Percentiles rank a stretch among this genome's conserved stretches.
Conservation (phyloP, 2,113 vertebrate species). For the Lophochroa leadbeateri region DNA sequence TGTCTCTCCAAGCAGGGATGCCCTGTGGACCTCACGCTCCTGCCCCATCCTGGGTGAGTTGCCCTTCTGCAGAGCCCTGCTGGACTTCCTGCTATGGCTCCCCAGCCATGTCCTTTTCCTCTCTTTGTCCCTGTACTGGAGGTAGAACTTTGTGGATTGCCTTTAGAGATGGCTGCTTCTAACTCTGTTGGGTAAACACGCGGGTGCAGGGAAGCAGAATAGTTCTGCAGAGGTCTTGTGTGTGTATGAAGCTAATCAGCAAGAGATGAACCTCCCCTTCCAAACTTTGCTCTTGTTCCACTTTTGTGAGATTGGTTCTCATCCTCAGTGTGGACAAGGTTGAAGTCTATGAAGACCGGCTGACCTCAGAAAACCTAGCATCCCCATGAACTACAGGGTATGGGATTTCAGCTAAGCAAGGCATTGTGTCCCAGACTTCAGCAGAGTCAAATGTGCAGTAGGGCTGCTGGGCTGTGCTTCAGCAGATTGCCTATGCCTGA, state of each 20-base stretch:
- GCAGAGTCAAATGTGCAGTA: background rate
- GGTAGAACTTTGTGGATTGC: background rate
- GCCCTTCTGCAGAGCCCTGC: background rate
- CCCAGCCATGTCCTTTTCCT: rapidly evolving
- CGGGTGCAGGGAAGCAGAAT: background rate
- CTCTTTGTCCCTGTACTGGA: background rate
- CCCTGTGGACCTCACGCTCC: rapidly evolving
- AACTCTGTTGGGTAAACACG: background rate
- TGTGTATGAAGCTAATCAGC: background rate
- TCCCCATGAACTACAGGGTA: background rate
- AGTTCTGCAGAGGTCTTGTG: background rate
- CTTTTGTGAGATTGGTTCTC: background rate
- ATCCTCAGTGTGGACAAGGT: background rate
- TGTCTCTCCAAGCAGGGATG: background rate
- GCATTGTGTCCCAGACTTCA: background rate
- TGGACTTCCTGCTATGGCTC: background rate
- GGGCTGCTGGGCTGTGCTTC: background rate
- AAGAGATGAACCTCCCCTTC: background rate
- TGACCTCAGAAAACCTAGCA: background rate
- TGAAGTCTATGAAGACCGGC: background rate
- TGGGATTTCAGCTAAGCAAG: background rate
- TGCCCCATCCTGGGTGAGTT: background rate
- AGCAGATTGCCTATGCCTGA: background rate
- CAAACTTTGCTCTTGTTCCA: background rate
- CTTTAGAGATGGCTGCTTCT: background rate